These are phyloP conservation scores for Chrysomela aeneicollis DNA, from an alignment of 2,888 invertebrate genomes.

Conservation along the genomic window DNA sequence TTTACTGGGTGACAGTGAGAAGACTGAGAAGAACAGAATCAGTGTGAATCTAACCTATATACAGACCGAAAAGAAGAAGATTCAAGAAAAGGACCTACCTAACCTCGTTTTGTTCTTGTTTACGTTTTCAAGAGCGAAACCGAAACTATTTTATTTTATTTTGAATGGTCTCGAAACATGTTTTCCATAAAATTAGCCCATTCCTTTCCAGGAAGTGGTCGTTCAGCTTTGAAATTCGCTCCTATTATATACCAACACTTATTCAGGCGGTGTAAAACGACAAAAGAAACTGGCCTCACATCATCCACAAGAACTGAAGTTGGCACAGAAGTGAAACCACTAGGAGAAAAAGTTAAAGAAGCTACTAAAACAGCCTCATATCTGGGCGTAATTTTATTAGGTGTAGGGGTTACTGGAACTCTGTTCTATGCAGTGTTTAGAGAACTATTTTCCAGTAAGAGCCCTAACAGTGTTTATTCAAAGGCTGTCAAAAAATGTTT, in stretches of 20 bases:
- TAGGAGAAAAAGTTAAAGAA: conserved; percentile 85
- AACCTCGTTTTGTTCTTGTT: too few relatives aligned
- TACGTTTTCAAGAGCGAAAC: too few relatives aligned
- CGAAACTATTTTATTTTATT: not conserved
- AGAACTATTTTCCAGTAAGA: conserved; percentile 88
- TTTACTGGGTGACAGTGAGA: too few relatives aligned
- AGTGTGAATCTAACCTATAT: too few relatives aligned
- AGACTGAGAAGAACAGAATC: too few relatives aligned
- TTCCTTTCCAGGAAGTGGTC: conserved; percentile 28
- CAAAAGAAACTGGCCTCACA: conserved; percentile 31
- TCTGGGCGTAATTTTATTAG: conserved; percentile 77
- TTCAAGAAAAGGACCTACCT: too few relatives aligned
- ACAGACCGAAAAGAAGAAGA: too few relatives aligned
- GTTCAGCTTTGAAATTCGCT: conserved; percentile 28
- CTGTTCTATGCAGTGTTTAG: conserved; percentile 85
- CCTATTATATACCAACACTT: conserved; percentile 32
- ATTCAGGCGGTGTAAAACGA: conserved; percentile 34
- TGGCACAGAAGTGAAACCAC: conserved; percentile 67
- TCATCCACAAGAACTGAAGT: conserved; percentile 47
- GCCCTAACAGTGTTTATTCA: conserved; percentile 85
- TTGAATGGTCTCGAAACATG: conserved; percentile 20
- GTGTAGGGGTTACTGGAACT: conserved; percentile 78
- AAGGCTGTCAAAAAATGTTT: conserved; percentile 79
- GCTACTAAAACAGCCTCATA: conserved; percentile 90
- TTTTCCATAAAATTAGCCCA: conserved; percentile 32